phyloP scores from a whole-genome alignment of 2,797 vertebrate species.

The Protosalanx chinensis region DNA sequence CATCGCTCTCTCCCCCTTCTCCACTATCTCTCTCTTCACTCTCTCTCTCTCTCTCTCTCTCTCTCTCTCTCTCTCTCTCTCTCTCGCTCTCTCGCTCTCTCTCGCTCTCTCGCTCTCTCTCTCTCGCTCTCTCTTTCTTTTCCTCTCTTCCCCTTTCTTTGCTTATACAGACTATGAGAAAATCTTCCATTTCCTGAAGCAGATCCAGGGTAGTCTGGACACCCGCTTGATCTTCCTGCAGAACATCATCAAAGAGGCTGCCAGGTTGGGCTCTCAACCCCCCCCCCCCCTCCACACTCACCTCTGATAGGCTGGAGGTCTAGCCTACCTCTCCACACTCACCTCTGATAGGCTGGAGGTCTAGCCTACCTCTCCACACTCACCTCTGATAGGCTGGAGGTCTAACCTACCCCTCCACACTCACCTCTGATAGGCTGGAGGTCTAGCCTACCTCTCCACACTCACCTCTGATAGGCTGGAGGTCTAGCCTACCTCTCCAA shows the following conservation, averaged over 20 bases:
- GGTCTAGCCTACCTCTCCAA: no score
- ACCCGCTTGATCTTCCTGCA: conserved; percentile 91
- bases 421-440: neutral
- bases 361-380: no score
- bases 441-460: no score
- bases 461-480: no score
- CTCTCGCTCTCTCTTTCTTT: conserved; percentile 24
- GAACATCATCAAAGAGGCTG: conserved; percentile 94
- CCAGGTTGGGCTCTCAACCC: conserved; percentile 73
- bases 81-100: neutral
- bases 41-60: neutral
- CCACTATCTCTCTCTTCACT: neutral
- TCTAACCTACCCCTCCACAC: no score
- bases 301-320: neutral
- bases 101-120: neutral
- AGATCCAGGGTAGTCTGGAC: conserved; percentile 91
- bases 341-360: neutral
- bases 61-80: neutral
- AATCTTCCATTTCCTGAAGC: conserved; percentile 93
- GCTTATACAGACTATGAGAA: conserved; percentile 85
- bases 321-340: no score
- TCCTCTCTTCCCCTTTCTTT: conserved; percentile 25
- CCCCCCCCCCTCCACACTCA: neutral
- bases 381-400: neutral
- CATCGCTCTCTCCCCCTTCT: neutral